These are phyloP conservation scores for Asobara japonica DNA, from an alignment of 1,140 invertebrate species.

Conservation along the genomic window DNA sequence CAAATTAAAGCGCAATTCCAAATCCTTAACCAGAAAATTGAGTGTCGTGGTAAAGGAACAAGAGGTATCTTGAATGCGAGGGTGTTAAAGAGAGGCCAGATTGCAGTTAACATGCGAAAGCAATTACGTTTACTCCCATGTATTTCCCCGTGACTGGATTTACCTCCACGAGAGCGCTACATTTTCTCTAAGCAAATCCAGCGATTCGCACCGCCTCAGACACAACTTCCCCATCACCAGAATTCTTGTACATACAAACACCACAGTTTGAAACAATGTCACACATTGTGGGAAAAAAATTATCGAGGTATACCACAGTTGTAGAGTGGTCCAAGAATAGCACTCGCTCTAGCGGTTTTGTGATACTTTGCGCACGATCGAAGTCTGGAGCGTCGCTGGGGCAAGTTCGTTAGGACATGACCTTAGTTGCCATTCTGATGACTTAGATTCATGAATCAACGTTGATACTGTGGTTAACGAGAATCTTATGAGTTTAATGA, in stretches of 20 bases:
- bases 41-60: neutral
- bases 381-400: neutral
- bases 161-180: neutral
- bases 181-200: constrained; percentile 3
- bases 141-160: constrained; percentile 6
- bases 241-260: neutral
- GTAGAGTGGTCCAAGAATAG: neutral
- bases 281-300: neutral
- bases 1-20: neutral
- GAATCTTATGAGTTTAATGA: neutral
- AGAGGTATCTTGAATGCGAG: neutral
- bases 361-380: neutral
- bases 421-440: neutral
- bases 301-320: neutral
- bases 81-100: constrained; percentile 11
- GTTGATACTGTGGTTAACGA: neutral
- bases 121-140: constrained; percentile 20
- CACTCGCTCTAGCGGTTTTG: neutral
- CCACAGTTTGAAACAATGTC: neutral
- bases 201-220: neutral
- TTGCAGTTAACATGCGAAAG: constrained; percentile 27
- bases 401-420: neutral
- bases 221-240: neutral
- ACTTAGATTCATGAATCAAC: neutral
- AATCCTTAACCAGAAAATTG: neutral